Conservation (phyloP, 1,140 invertebrate species). For the Zaprionus taronus region DNA sequence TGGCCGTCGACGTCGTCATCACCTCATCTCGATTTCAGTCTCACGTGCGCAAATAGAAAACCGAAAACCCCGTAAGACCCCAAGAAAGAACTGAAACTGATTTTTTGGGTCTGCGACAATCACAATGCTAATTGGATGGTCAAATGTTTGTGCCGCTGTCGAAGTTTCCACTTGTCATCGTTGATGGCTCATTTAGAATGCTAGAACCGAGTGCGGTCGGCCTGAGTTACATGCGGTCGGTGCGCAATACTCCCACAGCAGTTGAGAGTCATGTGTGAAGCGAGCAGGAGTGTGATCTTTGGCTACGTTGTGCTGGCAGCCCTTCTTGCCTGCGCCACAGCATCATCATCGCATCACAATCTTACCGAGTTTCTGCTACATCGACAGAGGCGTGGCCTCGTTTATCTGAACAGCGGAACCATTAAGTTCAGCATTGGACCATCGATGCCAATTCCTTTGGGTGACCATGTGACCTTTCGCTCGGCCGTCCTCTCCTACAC, state of each 20-base stretch:
- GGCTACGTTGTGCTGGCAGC: constrained; percentile 9
- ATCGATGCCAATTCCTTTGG: constrained; percentile 64
- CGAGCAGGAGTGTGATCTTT: constrained; percentile 32
- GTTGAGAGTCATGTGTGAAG: constrained; percentile 41
- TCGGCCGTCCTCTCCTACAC: constrained; percentile 71
- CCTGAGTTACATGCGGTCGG: constrained; percentile 2
- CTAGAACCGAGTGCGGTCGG: background rate
- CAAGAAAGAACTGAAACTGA: background rate
- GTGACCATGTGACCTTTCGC: constrained; percentile 69
- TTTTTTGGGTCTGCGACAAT: constrained; percentile 16
- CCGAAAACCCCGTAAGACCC: constrained; percentile 11
- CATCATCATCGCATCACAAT: constrained; percentile 27
- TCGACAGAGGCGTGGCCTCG: constrained; percentile 64
- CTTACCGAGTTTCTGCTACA: constrained; percentile 64
- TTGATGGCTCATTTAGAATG: constrained; percentile 50
- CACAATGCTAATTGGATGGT: constrained; percentile 53
- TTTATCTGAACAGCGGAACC: constrained; percentile 68
- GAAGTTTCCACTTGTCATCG: constrained; percentile 57
- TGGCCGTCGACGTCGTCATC: too few relatives aligned
- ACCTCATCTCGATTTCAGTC: constrained; percentile 26
- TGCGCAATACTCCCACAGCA: constrained; percentile 39
- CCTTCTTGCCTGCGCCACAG: background rate
- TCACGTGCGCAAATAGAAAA: constrained; percentile 63
- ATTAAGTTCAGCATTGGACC: constrained; percentile 76
- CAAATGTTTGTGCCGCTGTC: constrained; percentile 53